Evolutionary conservation across 1,140 invertebrate species (phyloP).

Genomic region (Euura lappo): DNA sequence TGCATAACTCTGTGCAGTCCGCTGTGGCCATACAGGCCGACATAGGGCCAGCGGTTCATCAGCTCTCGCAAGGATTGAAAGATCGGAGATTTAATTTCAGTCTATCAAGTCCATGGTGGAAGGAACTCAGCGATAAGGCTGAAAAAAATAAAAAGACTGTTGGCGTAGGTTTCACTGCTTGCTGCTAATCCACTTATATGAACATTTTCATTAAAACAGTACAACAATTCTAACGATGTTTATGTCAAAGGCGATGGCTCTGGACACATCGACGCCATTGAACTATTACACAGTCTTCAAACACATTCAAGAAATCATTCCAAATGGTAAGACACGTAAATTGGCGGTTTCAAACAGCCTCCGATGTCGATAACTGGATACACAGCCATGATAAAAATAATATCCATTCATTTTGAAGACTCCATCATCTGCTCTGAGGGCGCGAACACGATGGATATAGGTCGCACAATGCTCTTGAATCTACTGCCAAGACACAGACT

Average conservation of each 20-base stretch:
- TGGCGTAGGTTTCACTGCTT: slow-evolving; percentile 46
- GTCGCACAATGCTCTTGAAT: slow-evolving; percentile 86
- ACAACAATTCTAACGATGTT: slow-evolving; percentile 17
- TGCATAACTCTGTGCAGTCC: slow-evolving; percentile 85
- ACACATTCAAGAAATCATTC: slow-evolving; percentile 75
- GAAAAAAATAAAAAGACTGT: slow-evolving; percentile 64
- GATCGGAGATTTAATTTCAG: slow-evolving; percentile 51
- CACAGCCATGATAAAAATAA: slow-evolving; percentile 12
- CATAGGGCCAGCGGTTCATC: slow-evolving; percentile 71
- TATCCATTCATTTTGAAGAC: slow-evolving; percentile 63
- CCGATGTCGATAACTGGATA: neutral
- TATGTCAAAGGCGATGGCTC: slow-evolving; percentile 62
- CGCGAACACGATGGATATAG: slow-evolving; percentile 98
- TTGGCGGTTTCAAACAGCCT: neutral
- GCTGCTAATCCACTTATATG: slow-evolving; percentile 1
- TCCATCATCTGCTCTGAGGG: slow-evolving; percentile 96
- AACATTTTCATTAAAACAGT: neutral
- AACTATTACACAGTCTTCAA: slow-evolving; percentile 95
- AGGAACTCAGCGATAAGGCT: slow-evolving; percentile 60
- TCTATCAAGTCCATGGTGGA: slow-evolving; percentile 66
- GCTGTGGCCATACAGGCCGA: slow-evolving; percentile 82
- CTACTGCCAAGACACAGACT: slow-evolving; percentile 82
- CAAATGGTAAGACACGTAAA: slow-evolving; percentile 57
- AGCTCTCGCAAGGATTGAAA: slow-evolving; percentile 58
- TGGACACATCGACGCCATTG: slow-evolving; percentile 75